Percentiles rank a stretch among this genome's conserved stretches.
phyloP scores from a whole-genome alignment of 2,797 vertebrate species.

The Thaleichthys pacificus region DNA sequence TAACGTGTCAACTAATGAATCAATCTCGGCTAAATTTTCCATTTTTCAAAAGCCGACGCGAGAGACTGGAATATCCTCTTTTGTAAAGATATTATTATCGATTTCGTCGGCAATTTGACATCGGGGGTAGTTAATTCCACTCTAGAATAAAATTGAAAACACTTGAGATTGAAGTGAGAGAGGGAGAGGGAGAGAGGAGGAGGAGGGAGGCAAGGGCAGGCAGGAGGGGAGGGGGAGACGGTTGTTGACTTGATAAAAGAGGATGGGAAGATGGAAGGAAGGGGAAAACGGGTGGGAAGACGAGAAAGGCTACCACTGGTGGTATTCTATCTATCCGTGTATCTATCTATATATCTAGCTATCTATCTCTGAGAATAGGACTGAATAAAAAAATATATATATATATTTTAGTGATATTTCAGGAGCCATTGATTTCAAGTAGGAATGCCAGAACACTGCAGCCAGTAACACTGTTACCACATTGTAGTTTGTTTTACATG shows the following conservation, averaged over 20 bases:
- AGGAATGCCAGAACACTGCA: neutral
- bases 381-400: neutral
- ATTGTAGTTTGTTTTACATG: neutral
- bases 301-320: slow-evolving; percentile 59
- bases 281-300: slow-evolving; percentile 71
- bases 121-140: slow-evolving; percentile 99
- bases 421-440: neutral
- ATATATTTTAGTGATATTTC: neutral
- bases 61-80: slow-evolving; percentile 99
- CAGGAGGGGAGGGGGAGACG: slow-evolving; percentile 75
- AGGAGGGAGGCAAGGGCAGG: slow-evolving; percentile 68
- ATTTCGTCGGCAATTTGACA: slow-evolving; percentile 99
- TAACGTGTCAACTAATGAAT: slow-evolving; percentile 99
- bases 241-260: slow-evolving; percentile 88
- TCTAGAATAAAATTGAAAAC: slow-evolving; percentile 99
- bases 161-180: slow-evolving; percentile 96
- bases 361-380: slow-evolving; percentile 20
- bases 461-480: neutral
- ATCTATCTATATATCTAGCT: slow-evolving; percentile 41
- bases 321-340: slow-evolving; percentile 51
- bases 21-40: slow-evolving; percentile 99
- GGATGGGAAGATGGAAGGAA: slow-evolving; percentile 83
- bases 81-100: slow-evolving; percentile 99
- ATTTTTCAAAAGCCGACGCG: slow-evolving; percentile 99
- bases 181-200: slow-evolving; percentile 65